Evolutionary conservation across 2,113 vertebrate species (phyloP).

Genomic region (Lanius ludovicianus): DNA sequence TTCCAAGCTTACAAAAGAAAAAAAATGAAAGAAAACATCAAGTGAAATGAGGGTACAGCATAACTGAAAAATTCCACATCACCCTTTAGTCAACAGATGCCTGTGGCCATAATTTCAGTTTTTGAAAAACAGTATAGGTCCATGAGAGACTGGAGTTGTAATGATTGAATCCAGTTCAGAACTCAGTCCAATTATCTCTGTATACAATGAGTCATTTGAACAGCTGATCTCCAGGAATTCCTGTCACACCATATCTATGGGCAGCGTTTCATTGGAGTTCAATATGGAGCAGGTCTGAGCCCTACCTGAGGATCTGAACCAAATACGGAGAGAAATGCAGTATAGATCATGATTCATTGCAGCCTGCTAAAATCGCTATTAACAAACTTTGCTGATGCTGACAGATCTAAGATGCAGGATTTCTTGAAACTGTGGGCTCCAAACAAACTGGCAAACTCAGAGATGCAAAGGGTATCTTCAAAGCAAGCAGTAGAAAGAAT

Average conservation of each 20-base stretch:
- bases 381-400: not conserved
- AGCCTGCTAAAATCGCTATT: not conserved
- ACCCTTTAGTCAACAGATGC: not conserved
- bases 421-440: not conserved
- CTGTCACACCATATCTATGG: not conserved
- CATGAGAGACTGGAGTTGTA: not conserved
- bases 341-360: not conserved
- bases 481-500: not conserved
- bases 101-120: not conserved
- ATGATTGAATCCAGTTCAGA: constrained; percentile 8
- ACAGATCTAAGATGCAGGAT: not conserved
- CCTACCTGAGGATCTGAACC: not conserved
- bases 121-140: not conserved
- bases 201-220: not conserved
- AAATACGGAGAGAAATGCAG: not conserved
- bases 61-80: not conserved
- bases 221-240: not conserved
- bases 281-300: not conserved
- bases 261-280: not conserved
- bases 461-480: not conserved
- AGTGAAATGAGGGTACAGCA: not conserved
- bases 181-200: not conserved
- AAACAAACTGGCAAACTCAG: not conserved
- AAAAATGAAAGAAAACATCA: not conserved
- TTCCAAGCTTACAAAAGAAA: constrained; percentile 10